Evolutionary conservation across 2,888 invertebrate species (phyloP), one percentile per base, ranked within the genome.

Genomic region (Conchocele bisecta): DNA sequence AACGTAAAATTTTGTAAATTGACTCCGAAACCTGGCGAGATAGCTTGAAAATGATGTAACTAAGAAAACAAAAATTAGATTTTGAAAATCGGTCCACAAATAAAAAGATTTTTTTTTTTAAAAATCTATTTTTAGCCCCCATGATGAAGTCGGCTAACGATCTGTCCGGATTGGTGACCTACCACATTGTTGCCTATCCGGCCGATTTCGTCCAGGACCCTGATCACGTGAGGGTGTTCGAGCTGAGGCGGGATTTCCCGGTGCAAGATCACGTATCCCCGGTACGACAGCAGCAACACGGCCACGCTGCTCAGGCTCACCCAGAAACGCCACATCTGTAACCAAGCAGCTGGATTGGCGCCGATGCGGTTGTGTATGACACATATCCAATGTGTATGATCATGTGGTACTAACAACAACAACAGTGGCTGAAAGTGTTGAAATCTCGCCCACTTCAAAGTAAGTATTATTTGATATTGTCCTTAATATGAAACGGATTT

Each of bases 181-280:
- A 86, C 86, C 57, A 79, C 24, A 9, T 61, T 60, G 24, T 80
- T 75, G 13, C 80, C 83, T 11, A 82, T 29, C 13, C 85, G 53
- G 0, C 86, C 86, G 0, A 77, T 48, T 57, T 83, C 85, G 37
- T 86, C 86, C 24, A 86, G 51, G 76, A 82, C 79, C 35, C 83
- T 60, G 6, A 85, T 76, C 28, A 82, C 76, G 28, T 79, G 66
- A 20, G 80, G 77, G 13, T 85, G 79, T 22, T 79, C 72, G 7
- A 86, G 58, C 26, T 77, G 82, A n/a, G 69, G 51, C 17, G 86
- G 86, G 24, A 85, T 63, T 7, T 81, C 76, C 26, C 85, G 61
- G 59, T 82, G 63, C 1, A 84, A 42, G 1, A 83, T 79, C n/a
- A 77, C 37, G 59, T 79, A 84, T n/a, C 82, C 64, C 13, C 83